A percentile compares a stretch with the other conserved stretches of the same genome.
These are phyloP conservation scores for Clamator glandarius DNA, from an alignment of 2,797 vertebrate species.

Conservation along the genomic window DNA sequence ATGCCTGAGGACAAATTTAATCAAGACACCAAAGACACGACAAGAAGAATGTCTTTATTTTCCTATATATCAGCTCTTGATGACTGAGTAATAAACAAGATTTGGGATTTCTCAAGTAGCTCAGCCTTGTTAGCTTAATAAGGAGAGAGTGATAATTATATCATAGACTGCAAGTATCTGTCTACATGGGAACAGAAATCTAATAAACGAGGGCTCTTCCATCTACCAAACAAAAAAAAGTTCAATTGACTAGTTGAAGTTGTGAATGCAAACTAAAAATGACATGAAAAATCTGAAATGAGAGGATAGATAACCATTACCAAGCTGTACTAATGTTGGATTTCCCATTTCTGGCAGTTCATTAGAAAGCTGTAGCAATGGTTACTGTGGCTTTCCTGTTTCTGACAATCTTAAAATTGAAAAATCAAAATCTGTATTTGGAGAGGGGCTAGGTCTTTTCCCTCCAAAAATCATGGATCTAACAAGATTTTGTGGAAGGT, in stretches of 20 bases:
- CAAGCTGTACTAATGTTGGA: background rate
- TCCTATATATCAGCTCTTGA: background rate
- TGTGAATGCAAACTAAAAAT: background rate
- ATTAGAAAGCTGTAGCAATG: background rate
- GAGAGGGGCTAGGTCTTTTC: background rate
- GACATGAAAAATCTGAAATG: background rate
- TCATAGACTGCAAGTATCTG: background rate
- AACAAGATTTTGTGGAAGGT: background rate
- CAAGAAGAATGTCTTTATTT: background rate
- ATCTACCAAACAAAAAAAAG: background rate
- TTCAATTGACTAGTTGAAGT: background rate
- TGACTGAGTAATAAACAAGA: background rate
- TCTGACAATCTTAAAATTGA: background rate
- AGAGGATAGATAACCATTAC: background rate
- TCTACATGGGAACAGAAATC: background rate
- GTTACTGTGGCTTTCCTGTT: background rate
- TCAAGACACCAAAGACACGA: background rate
- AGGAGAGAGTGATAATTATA: background rate
- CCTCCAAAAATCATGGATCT: accelerated
- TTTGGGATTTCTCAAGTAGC: background rate
- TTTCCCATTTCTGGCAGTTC: background rate
- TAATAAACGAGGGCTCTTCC: background rate
- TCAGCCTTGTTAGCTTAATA: constrained; percentile 1
- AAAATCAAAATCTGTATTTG: background rate
- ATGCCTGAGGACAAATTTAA: background rate